Base-by-base conservation (phyloP, 2,797 vertebrate genomes). In the Rhinoraja longicauda region DNA sequence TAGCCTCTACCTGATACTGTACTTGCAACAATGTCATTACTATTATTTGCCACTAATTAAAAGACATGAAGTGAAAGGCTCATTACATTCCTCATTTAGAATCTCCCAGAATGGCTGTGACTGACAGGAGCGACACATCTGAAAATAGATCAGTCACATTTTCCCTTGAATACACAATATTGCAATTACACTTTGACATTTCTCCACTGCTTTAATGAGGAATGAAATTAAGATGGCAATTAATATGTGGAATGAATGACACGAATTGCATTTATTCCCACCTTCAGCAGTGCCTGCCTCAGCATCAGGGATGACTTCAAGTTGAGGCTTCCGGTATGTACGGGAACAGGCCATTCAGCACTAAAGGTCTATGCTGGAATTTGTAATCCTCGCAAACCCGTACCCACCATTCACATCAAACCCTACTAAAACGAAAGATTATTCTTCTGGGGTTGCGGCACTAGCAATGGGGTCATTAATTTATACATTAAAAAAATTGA, bases 101-200 rank as follows among this genome's bases (percentile, higher is more conserved):
- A 91, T 72, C 24, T 73, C 21, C 88, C 67, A 45, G 29, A 91
- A 73, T 70, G 64, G 67, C 64, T 64, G 36, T 45, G 88, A 39
- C 8, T 91, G 88, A 53, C 45, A 57, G 36, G 32, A 82, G 45
- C 9, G 45, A 57, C 79, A 57, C 67, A 26, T 53, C 36, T 73
- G 39, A 73, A 73, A 73, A 73, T 53, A 91, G 32, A 91, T 91
- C 72, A 12, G 36, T 91, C 67, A 53, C 67, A 91, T 73, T 91
- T 67, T 90, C 32, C 21, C 64, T 39, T 8, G 4, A 90, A 72
- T 21, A 45, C 8, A 72, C 64, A 91, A 45, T 45, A 91, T 91
- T 72, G 88, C 70, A 91, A 73, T 91, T 39, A 70, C 67, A 91
- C 12, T 67, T 29, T 91, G 64, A 73, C 67, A 36, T 72, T 26